Percentiles rank a stretch among this genome's conserved stretches.
Evolutionary conservation across 2,113 vertebrate genomes (phyloP).

Genomic region (Pseudorectes ferrugineus): DNA sequence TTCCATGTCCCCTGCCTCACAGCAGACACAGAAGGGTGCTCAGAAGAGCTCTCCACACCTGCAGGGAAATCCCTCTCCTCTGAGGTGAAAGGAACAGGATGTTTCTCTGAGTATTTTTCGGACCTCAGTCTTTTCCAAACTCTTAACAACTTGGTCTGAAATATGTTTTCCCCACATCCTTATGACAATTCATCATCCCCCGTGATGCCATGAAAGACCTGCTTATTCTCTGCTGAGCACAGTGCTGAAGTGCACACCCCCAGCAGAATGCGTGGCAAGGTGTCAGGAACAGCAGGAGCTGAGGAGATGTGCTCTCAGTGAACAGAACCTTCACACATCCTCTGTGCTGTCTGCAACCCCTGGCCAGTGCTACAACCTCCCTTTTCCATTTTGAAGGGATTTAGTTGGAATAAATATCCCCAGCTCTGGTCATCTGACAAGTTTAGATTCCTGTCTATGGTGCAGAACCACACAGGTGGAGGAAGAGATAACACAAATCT

Average conservation of each 20-base stretch:
- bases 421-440: background rate
- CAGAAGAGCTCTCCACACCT: background rate
- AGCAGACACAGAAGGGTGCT: background rate
- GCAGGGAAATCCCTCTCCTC: background rate
- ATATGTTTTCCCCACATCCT: background rate
- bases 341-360: background rate
- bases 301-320: background rate
- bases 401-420: background rate
- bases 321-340: background rate
- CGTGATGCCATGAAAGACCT: background rate
- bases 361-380: background rate
- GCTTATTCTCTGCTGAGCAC: background rate
- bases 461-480: background rate
- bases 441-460: background rate
- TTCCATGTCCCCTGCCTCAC: background rate
- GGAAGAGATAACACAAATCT: background rate
- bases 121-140: background rate
- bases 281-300: background rate
- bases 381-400: background rate
- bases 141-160: background rate
- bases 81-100: background rate
- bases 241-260: background rate
- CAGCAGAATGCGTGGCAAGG: fast-evolving
- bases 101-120: background rate
- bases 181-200: background rate